phyloP scores from a whole-genome alignment of 2,888 invertebrate species.

The Drosophila yooni region DNA sequence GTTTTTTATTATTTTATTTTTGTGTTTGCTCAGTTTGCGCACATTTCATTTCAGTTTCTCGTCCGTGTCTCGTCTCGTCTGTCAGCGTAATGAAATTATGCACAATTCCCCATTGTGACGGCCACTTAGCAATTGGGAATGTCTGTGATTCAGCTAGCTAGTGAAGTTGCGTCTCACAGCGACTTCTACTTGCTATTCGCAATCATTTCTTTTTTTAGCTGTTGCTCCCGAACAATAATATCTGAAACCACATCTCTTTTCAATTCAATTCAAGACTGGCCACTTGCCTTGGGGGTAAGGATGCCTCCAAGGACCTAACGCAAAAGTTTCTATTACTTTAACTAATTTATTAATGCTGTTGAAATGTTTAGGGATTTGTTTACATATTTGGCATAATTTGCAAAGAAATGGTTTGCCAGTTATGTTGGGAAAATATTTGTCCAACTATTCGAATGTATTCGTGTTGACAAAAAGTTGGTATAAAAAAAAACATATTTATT shows the following conservation, averaged over 20 bases:
- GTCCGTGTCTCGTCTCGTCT: slow-evolving; percentile 10
- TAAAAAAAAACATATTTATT: neutral
- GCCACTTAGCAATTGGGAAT: slow-evolving; percentile 18
- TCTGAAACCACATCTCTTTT: slow-evolving; percentile 3
- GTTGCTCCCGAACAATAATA: slow-evolving; percentile 3
- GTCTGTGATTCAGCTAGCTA: neutral
- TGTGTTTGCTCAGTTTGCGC: neutral
- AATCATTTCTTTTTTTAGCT: slow-evolving; percentile 44
- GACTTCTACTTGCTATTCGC: slow-evolving; percentile 42
- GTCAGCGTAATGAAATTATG: slow-evolving; percentile 37
- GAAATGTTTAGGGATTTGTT: slow-evolving; percentile 35
- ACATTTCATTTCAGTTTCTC: slow-evolving; percentile 22
- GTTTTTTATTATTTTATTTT: neutral
- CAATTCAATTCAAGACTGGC: slow-evolving; percentile 43
- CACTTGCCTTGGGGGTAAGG: no score
- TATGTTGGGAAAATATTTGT: neutral
- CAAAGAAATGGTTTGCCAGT: neutral
- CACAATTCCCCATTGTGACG: slow-evolving; percentile 37
- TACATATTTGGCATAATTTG: neutral
- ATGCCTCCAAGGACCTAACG: slow-evolving; percentile 28
- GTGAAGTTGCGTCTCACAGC: slow-evolving; percentile 3
- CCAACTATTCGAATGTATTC: slow-evolving; percentile 19
- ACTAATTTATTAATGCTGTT: slow-evolving; percentile 66
- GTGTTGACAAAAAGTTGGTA: slow-evolving; percentile 7
- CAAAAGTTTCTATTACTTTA: slow-evolving; percentile 66